Conservation (phyloP, 2,113 vertebrate genomes). For the Petroica traversi region DNA sequence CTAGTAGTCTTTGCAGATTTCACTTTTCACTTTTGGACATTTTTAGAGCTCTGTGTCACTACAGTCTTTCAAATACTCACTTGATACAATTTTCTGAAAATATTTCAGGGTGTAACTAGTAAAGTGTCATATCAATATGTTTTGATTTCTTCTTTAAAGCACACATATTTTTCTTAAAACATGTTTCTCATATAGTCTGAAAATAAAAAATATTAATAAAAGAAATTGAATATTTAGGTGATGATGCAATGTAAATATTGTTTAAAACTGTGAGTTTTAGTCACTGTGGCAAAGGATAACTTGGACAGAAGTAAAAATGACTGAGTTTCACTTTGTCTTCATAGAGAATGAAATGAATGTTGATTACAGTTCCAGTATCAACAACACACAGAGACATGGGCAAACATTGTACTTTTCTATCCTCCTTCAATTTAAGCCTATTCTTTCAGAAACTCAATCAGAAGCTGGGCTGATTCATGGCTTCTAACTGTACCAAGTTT, state of each 20-base stretch:
- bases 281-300: neutral
- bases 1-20: neutral
- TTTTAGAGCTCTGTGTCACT: neutral
- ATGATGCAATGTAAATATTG: neutral
- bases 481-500: neutral
- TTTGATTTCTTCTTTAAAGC: neutral
- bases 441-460: neutral
- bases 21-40: conserved; percentile 5
- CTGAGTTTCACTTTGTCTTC: neutral
- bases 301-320: neutral
- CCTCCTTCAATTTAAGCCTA: neutral
- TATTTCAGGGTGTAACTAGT: neutral
- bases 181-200: neutral
- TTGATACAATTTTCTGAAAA: neutral
- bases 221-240: neutral
- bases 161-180: neutral
- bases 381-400: neutral
- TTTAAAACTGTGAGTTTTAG: neutral
- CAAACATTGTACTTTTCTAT: neutral
- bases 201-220: neutral
- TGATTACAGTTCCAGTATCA: neutral
- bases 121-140: neutral
- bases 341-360: neutral
- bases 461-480: neutral
- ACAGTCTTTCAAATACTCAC: neutral